phyloP scores from a whole-genome alignment of 2,797 vertebrate species.

The Lerista edwardsae region DNA sequence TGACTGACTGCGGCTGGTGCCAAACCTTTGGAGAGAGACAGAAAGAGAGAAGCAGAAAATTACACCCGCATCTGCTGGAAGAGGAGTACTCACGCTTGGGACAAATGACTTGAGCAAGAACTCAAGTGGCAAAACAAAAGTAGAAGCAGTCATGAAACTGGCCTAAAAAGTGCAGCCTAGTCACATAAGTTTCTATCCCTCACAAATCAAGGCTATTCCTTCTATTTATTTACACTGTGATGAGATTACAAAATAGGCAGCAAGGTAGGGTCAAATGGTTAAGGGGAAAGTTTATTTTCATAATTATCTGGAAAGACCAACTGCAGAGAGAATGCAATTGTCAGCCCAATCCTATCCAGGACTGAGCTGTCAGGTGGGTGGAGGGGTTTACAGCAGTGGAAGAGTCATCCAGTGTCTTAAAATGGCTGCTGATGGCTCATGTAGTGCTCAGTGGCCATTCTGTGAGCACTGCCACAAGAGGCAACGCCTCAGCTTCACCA shows the following conservation, averaged over 20 bases:
- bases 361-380: no score
- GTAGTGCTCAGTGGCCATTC: no score
- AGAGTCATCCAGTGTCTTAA: no score
- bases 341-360: no score
- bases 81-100: no score
- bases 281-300: neutral
- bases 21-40: constrained; percentile 55
- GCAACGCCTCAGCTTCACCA: no score
- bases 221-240: neutral
- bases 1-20: constrained; percentile 70
- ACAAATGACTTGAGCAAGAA: neutral
- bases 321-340: no score
- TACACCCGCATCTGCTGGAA: neutral
- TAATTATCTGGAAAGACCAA: neutral
- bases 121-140: neutral
- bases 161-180: neutral
- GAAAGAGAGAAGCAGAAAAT: neutral
- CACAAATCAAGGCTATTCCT: neutral
- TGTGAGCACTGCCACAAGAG: no score
- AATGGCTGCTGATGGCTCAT: no score
- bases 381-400: no score
- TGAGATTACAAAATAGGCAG: neutral
- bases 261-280: neutral
- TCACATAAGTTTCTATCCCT: neutral
- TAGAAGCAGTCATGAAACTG: neutral